Evolutionary conservation across 2,888 invertebrate species (phyloP), one percentile per base, ranked within the genome.

Genomic region (Ormyrus pomaceus): DNA sequence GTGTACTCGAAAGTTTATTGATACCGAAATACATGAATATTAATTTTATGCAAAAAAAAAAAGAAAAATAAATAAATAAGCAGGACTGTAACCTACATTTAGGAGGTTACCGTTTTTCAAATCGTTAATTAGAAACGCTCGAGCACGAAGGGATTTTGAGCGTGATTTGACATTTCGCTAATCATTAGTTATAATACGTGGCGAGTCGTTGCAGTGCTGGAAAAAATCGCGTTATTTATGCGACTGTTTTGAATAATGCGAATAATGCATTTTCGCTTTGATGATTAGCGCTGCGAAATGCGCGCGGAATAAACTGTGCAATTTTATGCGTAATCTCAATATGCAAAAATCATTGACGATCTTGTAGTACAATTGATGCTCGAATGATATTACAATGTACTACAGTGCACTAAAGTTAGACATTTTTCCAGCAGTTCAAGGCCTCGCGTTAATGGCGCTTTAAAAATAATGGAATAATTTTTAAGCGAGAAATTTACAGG

Each of bases 281-380:
- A 71, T 6, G 45, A 13, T 45, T 48, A 64, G 50, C 8, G 19
- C 19, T 19, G 19, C 19, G 19, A 19, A 19, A 19, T 19, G 19
- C 19, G 19, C n/a, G 50, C 50, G 11, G 9, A 61, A 71, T 72
- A 64, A 72, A 72, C 46, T 65, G 11, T 53, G 19, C 19, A 11
- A 9, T 50, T 75, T 45, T 58, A 71, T 64, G 69, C 73, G 70
- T 65, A 70, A 71, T 79, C 70, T 58, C 59, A 65, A 75, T 70
- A 71, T 79, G 75, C 75, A 56, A 34, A 58, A 59, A 65, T 71
- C 65, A 65, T 79, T 66, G 51, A 55, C 68, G 50, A 62, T 73
- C 55, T 62, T 78, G 68, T 62, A 62, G 46, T 77, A 69, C 69
- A 56, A 9, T 66, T 70, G 56, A 70, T 77, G 56, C 34, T 8